Percentiles rank a stretch among this genome's conserved stretches.
These are phyloP conservation scores for Chiridota heheva DNA, from an alignment of 35 echinoderm and acorn worm genomes.

Conservation along the genomic window DNA sequence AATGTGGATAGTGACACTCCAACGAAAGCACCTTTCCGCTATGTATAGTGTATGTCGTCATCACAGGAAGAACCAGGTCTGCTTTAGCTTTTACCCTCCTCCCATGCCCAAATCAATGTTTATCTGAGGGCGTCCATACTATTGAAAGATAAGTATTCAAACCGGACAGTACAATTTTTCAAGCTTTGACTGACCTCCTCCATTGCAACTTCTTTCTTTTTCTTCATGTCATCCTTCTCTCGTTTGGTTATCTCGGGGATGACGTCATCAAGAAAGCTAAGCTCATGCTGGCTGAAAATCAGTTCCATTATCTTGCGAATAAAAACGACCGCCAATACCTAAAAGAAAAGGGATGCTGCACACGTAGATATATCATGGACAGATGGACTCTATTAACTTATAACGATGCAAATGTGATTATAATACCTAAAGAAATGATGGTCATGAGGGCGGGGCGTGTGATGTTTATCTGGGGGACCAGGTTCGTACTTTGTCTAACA, in stretches of 20 bases:
- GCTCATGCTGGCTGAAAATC: conserved; percentile 74
- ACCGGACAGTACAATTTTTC: too few relatives aligned
- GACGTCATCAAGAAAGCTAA: conserved; percentile 81
- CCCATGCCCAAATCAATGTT: too few relatives aligned
- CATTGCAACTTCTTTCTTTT: conserved; percentile 37
- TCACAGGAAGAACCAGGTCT: neutral
- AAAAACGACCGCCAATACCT: conserved; percentile 87
- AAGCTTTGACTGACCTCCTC: conserved; percentile 63
- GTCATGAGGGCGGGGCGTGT: too few relatives aligned
- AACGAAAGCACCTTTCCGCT: too few relatives aligned
- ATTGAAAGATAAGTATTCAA: neutral
- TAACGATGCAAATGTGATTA: too few relatives aligned
- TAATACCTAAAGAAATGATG: too few relatives aligned
- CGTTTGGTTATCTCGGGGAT: conserved; percentile 81
- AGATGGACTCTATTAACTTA: too few relatives aligned
- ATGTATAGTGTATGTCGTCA: too few relatives aligned
- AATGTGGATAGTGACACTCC: too few relatives aligned
- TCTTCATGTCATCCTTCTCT: conserved; percentile 59
- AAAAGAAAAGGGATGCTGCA: neutral
- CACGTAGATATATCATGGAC: neutral
- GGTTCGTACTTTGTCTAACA: too few relatives aligned
- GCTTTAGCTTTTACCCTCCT: too few relatives aligned
- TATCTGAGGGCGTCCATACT: neutral
- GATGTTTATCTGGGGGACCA: too few relatives aligned
- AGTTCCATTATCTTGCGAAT: conserved; percentile 80